These are phyloP conservation scores for Pseudochaenichthys georgianus DNA, from an alignment of 2,797 vertebrate genomes.

Conservation along the genomic window DNA sequence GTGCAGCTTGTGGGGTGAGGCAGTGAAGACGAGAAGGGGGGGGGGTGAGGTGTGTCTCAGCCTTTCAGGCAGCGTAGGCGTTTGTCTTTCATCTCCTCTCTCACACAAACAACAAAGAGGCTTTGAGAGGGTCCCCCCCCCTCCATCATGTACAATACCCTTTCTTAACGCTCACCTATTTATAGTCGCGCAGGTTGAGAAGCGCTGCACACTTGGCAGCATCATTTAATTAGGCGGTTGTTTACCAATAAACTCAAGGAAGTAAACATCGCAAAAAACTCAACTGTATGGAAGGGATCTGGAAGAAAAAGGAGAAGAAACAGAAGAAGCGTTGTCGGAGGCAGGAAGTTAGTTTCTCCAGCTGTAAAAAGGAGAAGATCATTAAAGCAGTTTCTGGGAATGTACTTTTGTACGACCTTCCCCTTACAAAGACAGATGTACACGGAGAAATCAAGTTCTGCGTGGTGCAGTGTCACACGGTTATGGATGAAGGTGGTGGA, in stretches of 20 bases:
- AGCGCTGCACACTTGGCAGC: conserved; percentile 17
- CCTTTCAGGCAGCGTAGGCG: conserved; percentile 68
- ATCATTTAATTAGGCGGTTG: conserved; percentile 63
- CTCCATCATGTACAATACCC: conserved; percentile 49
- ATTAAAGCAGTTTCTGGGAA: conserved; percentile 7
- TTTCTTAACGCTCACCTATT: conserved; percentile 66
- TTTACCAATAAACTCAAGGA: conserved; percentile 50
- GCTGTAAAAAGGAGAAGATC: background rate
- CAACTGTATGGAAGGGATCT: background rate
- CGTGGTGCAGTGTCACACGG: conserved; percentile 15
- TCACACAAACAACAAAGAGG: conserved; percentile 70
- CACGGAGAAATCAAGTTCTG: background rate
- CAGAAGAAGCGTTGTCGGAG: background rate
- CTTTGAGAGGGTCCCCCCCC: conserved; percentile 12
- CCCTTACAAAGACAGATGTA: background rate
- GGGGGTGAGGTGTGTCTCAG: conserved; percentile 53
- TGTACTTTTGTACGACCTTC: background rate
- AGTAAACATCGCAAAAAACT: conserved; percentile 24
- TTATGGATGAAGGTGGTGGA: background rate
- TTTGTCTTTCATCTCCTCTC: conserved; percentile 75
- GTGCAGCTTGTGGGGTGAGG: conserved; percentile 49
- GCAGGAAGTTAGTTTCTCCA: conserved; percentile 29
- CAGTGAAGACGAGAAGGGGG: conserved; percentile 29
- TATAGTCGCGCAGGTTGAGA: conserved; percentile 55
- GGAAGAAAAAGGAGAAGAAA: conserved; percentile 11